These are phyloP conservation scores for Xestobium rufovillosum DNA, from an alignment of 2,888 invertebrate genomes.

Conservation along the genomic window DNA sequence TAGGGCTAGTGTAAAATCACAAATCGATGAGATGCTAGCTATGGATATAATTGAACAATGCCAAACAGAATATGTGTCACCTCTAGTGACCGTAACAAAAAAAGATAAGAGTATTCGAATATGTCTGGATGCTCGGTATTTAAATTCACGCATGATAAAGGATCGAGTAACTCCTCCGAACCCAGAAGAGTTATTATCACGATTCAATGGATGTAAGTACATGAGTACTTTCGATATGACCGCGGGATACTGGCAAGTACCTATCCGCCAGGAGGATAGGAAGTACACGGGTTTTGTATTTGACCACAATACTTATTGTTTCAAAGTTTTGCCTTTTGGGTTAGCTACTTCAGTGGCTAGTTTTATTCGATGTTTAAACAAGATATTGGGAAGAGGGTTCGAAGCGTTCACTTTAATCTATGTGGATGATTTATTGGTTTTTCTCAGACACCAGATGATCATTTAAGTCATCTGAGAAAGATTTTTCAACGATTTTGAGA, in stretches of 20 bases:
- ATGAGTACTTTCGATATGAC: neutral
- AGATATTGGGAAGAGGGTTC: neutral
- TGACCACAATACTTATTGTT: too few species aligned
- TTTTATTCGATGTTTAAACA: too few species aligned
- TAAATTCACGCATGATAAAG: too few species aligned
- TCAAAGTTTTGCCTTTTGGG: too few species aligned
- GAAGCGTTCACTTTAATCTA: slow-evolving; percentile 2
- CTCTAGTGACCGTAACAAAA: slow-evolving; percentile 1
- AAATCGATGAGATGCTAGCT: too few species aligned
- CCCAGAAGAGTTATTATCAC: slow-evolving; percentile 1
- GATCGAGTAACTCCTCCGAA: neutral
- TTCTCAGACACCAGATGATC: too few species aligned
- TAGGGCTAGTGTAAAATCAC: too few species aligned
- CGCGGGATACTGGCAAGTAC: neutral
- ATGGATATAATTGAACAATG: slow-evolving; percentile 5
- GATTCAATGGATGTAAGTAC: neutral
- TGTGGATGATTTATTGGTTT: neutral
- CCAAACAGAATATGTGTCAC: slow-evolving; percentile 4
- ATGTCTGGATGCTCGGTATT: too few species aligned
- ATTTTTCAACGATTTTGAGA: too few species aligned
- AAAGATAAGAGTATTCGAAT: slow-evolving; percentile 2
- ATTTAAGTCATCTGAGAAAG: too few species aligned
- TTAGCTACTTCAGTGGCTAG: too few species aligned
- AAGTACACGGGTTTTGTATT: neutral
- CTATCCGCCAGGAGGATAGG: neutral